A percentile compares a stretch with the other conserved stretches of the same genome.
Evolutionary conservation across 2,888 invertebrate genomes (phyloP).

Genomic region (Scaptomyza reducta): DNA sequence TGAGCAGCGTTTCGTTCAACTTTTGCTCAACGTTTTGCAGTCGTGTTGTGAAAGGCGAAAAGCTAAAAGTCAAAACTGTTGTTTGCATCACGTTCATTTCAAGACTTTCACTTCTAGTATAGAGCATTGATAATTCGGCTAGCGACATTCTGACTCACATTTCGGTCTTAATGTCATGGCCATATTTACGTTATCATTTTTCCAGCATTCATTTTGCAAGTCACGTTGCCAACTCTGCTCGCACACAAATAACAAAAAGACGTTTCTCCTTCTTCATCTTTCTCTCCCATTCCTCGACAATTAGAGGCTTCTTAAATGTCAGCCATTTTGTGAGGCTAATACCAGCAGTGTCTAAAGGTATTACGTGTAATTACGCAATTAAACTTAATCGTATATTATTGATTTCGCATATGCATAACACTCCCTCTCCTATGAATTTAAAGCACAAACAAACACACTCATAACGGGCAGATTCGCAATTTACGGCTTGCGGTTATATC

Average conservation of each 20-base stretch:
- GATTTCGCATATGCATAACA: slow-evolving; percentile 47
- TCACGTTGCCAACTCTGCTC: slow-evolving; percentile 62
- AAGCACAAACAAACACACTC: slow-evolving; percentile 11
- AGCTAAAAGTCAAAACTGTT: not conserved
- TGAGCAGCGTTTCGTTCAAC: not conserved
- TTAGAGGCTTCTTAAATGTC: slow-evolving; percentile 6
- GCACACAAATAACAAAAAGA: slow-evolving; percentile 55
- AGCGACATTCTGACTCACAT: slow-evolving; percentile 2
- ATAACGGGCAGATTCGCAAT: slow-evolving; percentile 14
- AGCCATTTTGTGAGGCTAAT: slow-evolving; percentile 2
- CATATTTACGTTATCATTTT: slow-evolving; percentile 71
- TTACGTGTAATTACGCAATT: slow-evolving; percentile 19
- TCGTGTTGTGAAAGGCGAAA: not conserved
- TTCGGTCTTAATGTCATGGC: slow-evolving; percentile 29
- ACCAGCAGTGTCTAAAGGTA: slow-evolving; percentile 3
- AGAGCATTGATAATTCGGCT: slow-evolving; percentile 28
- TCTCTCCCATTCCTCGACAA: not conserved
- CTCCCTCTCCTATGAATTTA: slow-evolving; percentile 18
- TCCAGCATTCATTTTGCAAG: slow-evolving; percentile 73
- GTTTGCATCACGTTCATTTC: slow-evolving; percentile 12
- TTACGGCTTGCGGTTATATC: slow-evolving; percentile 50
- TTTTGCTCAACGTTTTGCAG: not conserved
- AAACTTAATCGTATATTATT: slow-evolving; percentile 36
- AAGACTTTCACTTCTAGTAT: slow-evolving; percentile 7
- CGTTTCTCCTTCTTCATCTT: not conserved